phyloP scores from a whole-genome alignment of 2,888 invertebrate genomes.

The Ornithoptera priamus region DNA sequence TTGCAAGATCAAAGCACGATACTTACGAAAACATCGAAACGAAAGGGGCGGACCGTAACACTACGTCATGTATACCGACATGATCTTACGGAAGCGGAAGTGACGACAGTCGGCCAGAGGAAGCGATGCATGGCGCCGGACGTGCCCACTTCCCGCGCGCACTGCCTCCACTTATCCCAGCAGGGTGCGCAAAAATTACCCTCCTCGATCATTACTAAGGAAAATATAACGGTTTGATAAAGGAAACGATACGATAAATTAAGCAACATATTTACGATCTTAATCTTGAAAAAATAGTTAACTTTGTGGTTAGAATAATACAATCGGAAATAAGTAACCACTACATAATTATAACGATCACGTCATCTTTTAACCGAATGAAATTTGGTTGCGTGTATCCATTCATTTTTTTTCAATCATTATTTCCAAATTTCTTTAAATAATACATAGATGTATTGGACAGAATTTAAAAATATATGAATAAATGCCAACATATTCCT shows the following conservation, averaged over 20 bases:
- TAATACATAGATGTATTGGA: background rate
- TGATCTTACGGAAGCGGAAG: conserved; percentile 71
- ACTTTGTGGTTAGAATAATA: conserved; percentile 38
- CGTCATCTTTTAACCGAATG: conserved; percentile 64
- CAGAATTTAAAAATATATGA: too few relatives aligned
- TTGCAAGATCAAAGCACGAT: conserved; percentile 67
- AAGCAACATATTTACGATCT: conserved; percentile 6
- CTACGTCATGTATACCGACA: conserved; percentile 54
- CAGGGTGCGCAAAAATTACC: conserved; percentile 60
- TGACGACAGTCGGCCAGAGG: conserved; percentile 63
- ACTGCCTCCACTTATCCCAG: conserved; percentile 75
- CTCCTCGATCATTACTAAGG: conserved; percentile 27
- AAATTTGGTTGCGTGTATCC: conserved; percentile 69
- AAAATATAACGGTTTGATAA: background rate
- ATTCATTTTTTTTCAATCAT: conserved; percentile 57
- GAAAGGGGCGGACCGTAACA: conserved; percentile 51
- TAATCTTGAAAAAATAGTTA: conserved; percentile 44
- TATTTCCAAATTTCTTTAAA: conserved; percentile 49
- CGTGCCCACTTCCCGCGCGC: conserved; percentile 68
- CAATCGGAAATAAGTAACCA: conserved; percentile 49
- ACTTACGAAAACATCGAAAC: conserved; percentile 62
- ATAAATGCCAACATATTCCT: too few relatives aligned
- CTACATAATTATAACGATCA: conserved; percentile 55
- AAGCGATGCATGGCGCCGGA: conserved; percentile 72
- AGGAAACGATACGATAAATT: conserved; percentile 16